Evolutionary conservation across 2,797 vertebrate species (phyloP).

Genomic region (Acestrorhynchus altus): DNA sequence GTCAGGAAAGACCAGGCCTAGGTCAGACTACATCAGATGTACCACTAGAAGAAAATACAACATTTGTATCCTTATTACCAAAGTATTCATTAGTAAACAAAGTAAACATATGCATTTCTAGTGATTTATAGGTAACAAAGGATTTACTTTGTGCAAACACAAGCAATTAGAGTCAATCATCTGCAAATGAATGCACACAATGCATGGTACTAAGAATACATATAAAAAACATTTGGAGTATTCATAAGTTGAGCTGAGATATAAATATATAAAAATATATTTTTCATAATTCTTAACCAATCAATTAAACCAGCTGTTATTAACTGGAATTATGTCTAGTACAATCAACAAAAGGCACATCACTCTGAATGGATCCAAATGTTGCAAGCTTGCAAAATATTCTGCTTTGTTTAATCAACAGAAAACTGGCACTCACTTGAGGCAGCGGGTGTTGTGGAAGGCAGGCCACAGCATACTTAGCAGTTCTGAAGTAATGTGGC

Average conservation of each 20-base stretch:
- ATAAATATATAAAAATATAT: background rate
- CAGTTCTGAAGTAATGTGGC: conserved; percentile 82
- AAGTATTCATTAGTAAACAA: background rate
- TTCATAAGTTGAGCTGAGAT: background rate
- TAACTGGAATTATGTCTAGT: background rate
- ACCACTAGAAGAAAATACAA: too few relatives aligned
- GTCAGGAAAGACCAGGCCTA: too few relatives aligned
- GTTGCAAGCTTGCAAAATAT: background rate
- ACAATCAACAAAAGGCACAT: background rate
- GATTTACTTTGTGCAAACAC: background rate
- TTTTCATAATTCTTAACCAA: background rate
- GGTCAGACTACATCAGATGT: too few relatives aligned
- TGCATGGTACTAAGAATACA: background rate
- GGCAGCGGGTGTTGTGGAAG: conserved; percentile 82
- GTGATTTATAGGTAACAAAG: background rate
- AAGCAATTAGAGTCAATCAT: background rate
- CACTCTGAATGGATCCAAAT: background rate
- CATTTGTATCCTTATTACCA: background rate
- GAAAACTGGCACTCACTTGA: conserved; percentile 86
- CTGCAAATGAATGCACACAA: background rate
- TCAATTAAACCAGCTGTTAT: background rate
- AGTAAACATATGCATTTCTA: background rate
- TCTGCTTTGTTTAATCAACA: background rate
- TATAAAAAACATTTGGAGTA: background rate
- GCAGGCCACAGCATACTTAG: conserved; percentile 83